Conservation (phyloP, 2,888 invertebrate genomes). For the Gisinianus flammeolus region DNA sequence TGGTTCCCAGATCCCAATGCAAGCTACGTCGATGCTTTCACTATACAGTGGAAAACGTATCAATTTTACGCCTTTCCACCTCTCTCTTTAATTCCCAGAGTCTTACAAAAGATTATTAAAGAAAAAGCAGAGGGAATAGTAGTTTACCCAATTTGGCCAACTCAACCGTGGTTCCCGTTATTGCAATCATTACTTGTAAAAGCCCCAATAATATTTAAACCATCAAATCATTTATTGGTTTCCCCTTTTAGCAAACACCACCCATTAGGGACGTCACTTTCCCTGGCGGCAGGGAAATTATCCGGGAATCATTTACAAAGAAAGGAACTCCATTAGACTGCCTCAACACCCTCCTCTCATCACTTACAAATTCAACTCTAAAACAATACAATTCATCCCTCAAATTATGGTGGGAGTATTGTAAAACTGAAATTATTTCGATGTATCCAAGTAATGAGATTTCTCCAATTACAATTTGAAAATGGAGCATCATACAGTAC, state of each 20-base stretch:
- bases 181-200: background rate
- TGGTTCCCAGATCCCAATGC: constrained; percentile 24
- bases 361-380: background rate
- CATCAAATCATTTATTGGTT: background rate
- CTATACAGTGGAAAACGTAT: background rate
- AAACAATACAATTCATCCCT: constrained; percentile 29
- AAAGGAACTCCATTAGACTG: background rate
- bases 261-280: background rate
- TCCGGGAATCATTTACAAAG: background rate
- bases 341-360: background rate
- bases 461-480: constrained; percentile 26
- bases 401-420: constrained; percentile 33
- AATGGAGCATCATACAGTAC: constrained; percentile 36
- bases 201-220: background rate
- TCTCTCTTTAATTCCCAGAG: constrained; percentile 1
- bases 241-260: background rate
- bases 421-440: too few relatives aligned
- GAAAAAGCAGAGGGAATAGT: constrained; percentile 21
- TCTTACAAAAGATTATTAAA: constrained; percentile 18
- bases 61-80: constrained; percentile 28
- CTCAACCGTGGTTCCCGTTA: constrained; percentile 31
- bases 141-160: constrained; percentile 18
- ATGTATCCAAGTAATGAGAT: constrained; percentile 1
- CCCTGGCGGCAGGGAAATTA: constrained; percentile 16
- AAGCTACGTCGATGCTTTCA: constrained; percentile 4